Base-by-base conservation (phyloP, 2,113 vertebrate genomes). In the Alosa alosa region DNA sequence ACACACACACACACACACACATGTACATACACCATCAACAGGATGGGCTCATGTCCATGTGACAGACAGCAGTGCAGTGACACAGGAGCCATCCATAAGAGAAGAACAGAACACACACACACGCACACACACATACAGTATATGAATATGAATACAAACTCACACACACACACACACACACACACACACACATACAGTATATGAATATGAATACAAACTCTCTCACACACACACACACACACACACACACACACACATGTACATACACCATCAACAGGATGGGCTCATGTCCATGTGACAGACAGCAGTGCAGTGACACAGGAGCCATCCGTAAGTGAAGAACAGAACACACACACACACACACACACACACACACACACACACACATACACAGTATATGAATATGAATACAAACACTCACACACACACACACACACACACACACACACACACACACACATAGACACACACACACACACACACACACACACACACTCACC, bases 341-440 rank as follows among this genome's bases (percentile, higher is more conserved):
- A 50, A 41, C 10, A 83, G 20, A n/a, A 20, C 60, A 68, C 22
- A 68, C 64, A 68, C 22, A 25, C 64, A 68, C n/a, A 68, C 64
- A 68, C 64, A 68, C 22, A n/a, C 64, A 68, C 64, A 68, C 64
- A 68, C 22, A 68, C 22, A 68, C 64, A 68, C 64, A 68, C 64
- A 68, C n/a, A 68, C 22, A 31, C 64, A 1, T 25, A 68, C 0
- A 8, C 55, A 57, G n/a, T n/a, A n/a, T n/a, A n/a, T n/a, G n/a
- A n/a, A n/a, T n/a, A n/a, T n/a, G n/a, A n/a, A n/a, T n/a, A n/a
- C 55, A 68, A 22, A 68, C 60, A 68, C 64, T 36, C 64, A 72
- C 64, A 49, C 47, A 49, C 47, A 49, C 47, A 49, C 47, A 49
- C 47, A 49, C 47, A 49, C 47, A 49, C 47, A 49, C 47, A 11